These are phyloP conservation scores for Pyrrhia umbra DNA, from an alignment of 2,888 invertebrate species.

Conservation along the genomic window DNA sequence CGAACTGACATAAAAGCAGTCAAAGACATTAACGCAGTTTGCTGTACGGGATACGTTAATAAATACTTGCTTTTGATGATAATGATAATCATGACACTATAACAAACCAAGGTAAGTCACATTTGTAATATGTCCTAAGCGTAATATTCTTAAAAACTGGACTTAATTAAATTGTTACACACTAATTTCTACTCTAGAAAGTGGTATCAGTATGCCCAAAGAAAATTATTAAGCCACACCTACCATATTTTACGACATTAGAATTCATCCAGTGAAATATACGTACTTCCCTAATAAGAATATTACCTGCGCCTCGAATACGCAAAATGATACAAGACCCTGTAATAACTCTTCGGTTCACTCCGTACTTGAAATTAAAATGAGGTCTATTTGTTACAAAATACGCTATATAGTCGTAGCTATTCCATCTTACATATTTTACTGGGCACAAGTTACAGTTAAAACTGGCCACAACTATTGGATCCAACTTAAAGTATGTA, in stretches of 20 bases:
- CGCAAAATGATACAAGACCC: constrained; percentile 27
- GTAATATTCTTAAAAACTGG: too few relatives aligned
- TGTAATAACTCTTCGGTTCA: constrained; percentile 33
- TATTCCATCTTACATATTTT: constrained; percentile 37
- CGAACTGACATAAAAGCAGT: too few relatives aligned
- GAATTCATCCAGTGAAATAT: constrained; percentile 23
- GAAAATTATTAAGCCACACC: constrained; percentile 1
- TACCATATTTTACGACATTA: constrained; percentile 12
- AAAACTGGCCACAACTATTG: constrained; percentile 43
- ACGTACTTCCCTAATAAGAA: constrained; percentile 29
- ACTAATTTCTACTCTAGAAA: not conserved
- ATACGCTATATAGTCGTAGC: not conserved
- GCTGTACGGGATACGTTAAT: too few relatives aligned
- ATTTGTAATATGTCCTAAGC: too few relatives aligned
- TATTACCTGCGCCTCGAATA: constrained; percentile 18
- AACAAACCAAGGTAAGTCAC: too few relatives aligned
- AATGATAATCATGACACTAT: too few relatives aligned
- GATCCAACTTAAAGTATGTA: constrained; percentile 60
- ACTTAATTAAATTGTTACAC: not conserved
- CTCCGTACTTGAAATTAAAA: constrained; percentile 45
- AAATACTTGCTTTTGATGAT: too few relatives aligned
- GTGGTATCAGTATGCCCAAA: not conserved
- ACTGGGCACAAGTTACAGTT: constrained; percentile 30
- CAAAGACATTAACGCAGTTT: too few relatives aligned
- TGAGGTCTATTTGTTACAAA: constrained; percentile 38